phyloP scores from a whole-genome alignment of 2,797 vertebrate genomes.

The Tangara arthus region DNA sequence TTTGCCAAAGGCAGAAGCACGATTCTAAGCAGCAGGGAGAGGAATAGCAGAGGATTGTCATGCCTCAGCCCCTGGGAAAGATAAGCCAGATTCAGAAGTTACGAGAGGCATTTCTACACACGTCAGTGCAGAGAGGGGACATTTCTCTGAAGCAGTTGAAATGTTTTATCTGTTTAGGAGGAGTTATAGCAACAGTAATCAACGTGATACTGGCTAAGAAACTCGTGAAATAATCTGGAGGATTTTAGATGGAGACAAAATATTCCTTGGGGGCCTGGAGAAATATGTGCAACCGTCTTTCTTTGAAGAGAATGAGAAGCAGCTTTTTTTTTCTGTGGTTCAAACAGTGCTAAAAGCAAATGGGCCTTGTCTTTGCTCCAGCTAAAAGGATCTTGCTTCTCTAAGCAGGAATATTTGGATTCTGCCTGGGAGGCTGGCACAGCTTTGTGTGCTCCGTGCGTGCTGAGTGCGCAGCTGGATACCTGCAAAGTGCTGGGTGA shows the following conservation, averaged over 20 bases:
- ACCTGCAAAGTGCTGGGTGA: not conserved
- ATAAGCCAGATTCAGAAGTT: conserved; percentile 25
- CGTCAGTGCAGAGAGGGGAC: not conserved
- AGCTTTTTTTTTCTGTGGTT: not conserved
- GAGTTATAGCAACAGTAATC: not conserved
- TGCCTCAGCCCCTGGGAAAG: not conserved
- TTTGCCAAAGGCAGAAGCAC: not conserved
- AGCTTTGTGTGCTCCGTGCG: not conserved
- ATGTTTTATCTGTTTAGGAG: not conserved
- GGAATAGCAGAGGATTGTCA: not conserved
- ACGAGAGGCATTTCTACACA: conserved; percentile 20
- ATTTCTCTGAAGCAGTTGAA: not conserved
- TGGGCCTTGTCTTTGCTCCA: not conserved
- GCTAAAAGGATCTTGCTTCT: not conserved
- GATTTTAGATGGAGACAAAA: not conserved
- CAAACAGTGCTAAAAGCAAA: not conserved
- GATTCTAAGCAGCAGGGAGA: not conserved
- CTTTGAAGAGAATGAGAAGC: not conserved
- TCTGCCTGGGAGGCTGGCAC: not conserved
- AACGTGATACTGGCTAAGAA: not conserved
- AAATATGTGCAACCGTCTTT: not conserved
- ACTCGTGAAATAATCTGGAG: not conserved
- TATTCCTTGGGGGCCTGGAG: not conserved
- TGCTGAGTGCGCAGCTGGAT: not conserved
- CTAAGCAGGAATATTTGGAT: not conserved